A percentile compares a stretch with the other conserved stretches of the same genome.
These are phyloP conservation scores for Leptopilina drosophilae DNA, from an alignment of 2,888 invertebrate genomes.

Conservation along the genomic window DNA sequence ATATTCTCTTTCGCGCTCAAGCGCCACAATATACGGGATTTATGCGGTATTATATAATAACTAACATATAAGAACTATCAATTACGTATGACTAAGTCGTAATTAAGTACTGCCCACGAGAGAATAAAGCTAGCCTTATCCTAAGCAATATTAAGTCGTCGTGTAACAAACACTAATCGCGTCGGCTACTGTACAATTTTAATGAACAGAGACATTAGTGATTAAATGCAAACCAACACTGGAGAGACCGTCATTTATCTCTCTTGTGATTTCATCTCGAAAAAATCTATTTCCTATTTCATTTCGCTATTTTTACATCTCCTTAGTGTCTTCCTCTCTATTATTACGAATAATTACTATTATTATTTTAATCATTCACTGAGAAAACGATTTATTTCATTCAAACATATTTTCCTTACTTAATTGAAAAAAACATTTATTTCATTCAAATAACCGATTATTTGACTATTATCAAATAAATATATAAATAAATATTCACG, in stretches of 20 bases:
- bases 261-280: background rate
- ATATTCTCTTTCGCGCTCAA: background rate
- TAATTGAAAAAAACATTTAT: no score
- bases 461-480: no score
- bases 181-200: slow-evolving; percentile 35
- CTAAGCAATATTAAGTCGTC: slow-evolving; percentile 36
- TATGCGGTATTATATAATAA: slow-evolving; percentile 39
- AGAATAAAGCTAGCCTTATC: slow-evolving; percentile 28
- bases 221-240: slow-evolving; percentile 12
- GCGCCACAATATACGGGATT: slow-evolving; percentile 1
- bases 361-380: no score
- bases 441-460: no score
- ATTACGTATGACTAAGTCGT: slow-evolving; percentile 42
- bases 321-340: no score
- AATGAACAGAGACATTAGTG: slow-evolving; percentile 32
- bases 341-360: no score
- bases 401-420: no score
- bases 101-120: slow-evolving; percentile 47
- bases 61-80: slow-evolving; percentile 26
- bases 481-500: no score
- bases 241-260: background rate
- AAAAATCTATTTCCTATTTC: background rate
- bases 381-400: no score
- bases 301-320: no score
- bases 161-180: slow-evolving; percentile 31